These are phyloP conservation scores for Magallana angulata DNA, from an alignment of 1,140 invertebrate genomes.

Conservation along the genomic window DNA sequence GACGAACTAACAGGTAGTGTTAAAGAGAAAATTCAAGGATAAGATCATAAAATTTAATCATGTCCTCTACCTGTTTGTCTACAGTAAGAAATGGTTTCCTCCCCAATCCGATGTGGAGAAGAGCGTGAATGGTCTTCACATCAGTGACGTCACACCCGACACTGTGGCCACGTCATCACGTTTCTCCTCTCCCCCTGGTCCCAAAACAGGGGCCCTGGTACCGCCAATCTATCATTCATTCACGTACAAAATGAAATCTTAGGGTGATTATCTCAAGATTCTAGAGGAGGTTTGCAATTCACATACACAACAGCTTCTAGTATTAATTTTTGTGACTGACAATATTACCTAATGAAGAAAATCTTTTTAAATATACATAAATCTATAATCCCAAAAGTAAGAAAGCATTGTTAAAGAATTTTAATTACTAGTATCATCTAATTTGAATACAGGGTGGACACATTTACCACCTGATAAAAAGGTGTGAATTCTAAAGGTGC, in stretches of 20 bases:
- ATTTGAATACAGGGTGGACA: constrained; percentile 67
- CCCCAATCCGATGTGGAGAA: constrained; percentile 58
- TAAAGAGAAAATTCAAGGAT: too few species aligned
- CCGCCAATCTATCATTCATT: constrained; percentile 72
- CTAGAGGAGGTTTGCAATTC: constrained; percentile 62
- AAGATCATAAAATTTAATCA: not conserved
- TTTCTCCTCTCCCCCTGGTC: constrained; percentile 54
- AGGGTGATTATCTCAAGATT: constrained; percentile 70
- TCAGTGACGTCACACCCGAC: constrained; percentile 63
- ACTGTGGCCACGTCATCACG: constrained; percentile 61
- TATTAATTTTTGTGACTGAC: not conserved
- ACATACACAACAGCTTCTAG: not conserved
- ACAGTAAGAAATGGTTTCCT: constrained; percentile 63
- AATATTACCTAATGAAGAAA: too few species aligned
- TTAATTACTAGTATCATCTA: not conserved
- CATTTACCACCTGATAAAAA: constrained; percentile 82
- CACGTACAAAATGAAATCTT: constrained; percentile 68
- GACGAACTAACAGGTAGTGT: too few species aligned
- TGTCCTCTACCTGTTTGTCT: constrained; percentile 25
- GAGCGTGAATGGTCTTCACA: constrained; percentile 53
- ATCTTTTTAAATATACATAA: too few species aligned
- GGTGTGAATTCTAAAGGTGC: not conserved
- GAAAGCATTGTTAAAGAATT: too few species aligned
- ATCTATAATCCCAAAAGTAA: too few species aligned
- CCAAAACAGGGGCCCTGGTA: constrained; percentile 65